Evolutionary conservation across 2,113 vertebrate genomes (phyloP), one percentile per base, ranked within the genome.

Genomic region (Thermophis baileyi): DNA sequence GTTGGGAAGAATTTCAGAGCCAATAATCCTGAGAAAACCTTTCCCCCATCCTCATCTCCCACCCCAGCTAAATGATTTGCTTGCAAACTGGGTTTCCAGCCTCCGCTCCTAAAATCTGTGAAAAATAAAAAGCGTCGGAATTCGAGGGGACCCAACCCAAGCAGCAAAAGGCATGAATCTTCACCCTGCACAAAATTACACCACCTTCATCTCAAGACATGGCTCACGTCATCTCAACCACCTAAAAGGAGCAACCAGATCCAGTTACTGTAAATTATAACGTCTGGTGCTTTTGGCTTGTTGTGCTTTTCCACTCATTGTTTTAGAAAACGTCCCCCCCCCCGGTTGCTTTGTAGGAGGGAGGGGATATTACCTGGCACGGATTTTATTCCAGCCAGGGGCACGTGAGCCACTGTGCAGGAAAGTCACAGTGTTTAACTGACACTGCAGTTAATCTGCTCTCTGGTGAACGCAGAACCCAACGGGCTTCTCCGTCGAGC

Each of bases 381-480:
- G n/a, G 87, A 85, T 81, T 89, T 92, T 89, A 89, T 0, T 0
- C 1, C 3, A 85, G 46, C 87, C 92, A n/a, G 0, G 63, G 87
- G 85, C 25, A 69, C 11, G n/a, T 51, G 50, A 85, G 60, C 91
- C 88, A 50, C 91, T 94, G 4, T 60, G 81, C 63, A 95, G 47
- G 92, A 44, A 88, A 95, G 96, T 95, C 93, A 90, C 54, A 47
- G 47, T 47, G 51, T 87, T 90, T 55, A 91, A 60, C 91, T 74
- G 50, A 51, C 92, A 87, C 87, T 60, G 10, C 47, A 90, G 81
- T 81, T 24, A 3, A 86, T 85, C 92, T 40, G 35, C 51, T 91
- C 63, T 91, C 25, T 7, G 30, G 53, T 47, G 69, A 94, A 91
- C 24, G 93, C 57, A 94, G 91, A 95, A 92, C 93, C 90, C 94